Evolutionary conservation across 2,113 vertebrate species (phyloP), one percentile per base, ranked within the genome.

Genomic region (Melanerpes formicivorus): DNA sequence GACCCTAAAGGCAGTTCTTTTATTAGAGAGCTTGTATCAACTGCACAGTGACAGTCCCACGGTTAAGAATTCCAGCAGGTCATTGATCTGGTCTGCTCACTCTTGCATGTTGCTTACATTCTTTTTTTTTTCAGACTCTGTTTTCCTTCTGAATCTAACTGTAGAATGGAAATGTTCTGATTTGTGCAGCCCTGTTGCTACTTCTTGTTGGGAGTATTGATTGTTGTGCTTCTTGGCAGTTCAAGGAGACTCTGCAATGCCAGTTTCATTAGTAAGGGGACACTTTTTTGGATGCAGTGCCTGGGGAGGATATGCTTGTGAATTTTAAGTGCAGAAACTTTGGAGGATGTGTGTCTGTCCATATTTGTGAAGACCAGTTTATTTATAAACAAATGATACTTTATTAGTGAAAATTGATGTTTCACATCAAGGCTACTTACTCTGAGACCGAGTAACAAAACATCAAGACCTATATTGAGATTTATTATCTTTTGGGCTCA

Each of bases 21-120:
- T 50, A 27, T 30, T 21, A 25, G 71, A 81, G 42, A 29, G 22
- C 2, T 1, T 50, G 4, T 2, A 54, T 40, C 14, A 40, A 2
- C 63, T 40, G 60, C 18, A 34, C 11, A 48, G 9, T 29, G 7
- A 4, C 18, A 32, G 72, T 67, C 29, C 18, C 14, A 5, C 14
- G 34, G 59, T 55, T 27, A 48, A 27, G 59, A 91, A 55, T 94
- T 55, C 21, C 60, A 64, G 27, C 10, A 8, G 73, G 23, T 81
- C 42, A 55, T 37, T 59, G 30, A 42, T 63, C n/a, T 84, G 32
- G 46, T 70, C 34, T 81, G 11, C 62, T 75, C 7, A 5, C 18
- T 78, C 32, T 88, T 1, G 4, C 52, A 5, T 0, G 0, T 84
- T 5, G 1, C 69, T 87, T 64, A 17, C 4, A 0, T 37, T 56